Conservation (phyloP, 2,113 vertebrate genomes). For the Columba janthina region DNA sequence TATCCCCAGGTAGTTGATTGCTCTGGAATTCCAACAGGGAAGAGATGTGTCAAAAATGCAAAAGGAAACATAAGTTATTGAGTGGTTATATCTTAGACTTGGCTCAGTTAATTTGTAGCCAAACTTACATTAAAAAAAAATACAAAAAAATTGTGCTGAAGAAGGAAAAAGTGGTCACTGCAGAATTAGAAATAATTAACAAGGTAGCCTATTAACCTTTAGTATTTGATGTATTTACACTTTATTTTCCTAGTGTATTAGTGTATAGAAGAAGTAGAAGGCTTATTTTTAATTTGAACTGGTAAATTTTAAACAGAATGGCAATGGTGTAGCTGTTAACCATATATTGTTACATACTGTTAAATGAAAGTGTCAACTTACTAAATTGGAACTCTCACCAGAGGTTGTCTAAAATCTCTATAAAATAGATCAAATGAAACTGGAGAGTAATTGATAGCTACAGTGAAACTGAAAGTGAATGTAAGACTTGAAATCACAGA, state of each 20-base stretch:
- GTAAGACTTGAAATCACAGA: neutral
- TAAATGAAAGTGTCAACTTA: neutral
- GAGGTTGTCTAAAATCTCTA: conserved; percentile 46
- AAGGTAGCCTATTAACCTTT: conserved; percentile 4
- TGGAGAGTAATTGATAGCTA: neutral
- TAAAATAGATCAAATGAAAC: neutral
- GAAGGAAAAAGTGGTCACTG: neutral
- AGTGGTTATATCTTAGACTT: conserved; percentile 42
- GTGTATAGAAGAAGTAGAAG: neutral
- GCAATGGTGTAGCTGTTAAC: neutral
- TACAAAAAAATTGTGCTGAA: neutral
- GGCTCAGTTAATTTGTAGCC: conserved; percentile 56
- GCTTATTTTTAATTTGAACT: conserved; percentile 42
- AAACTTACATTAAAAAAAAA: neutral
- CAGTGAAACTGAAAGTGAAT: neutral
- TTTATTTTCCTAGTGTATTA: conserved; percentile 35
- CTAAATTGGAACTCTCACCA: conserved; percentile 32
- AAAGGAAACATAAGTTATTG: conserved; percentile 59
- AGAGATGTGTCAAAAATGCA: conserved; percentile 66
- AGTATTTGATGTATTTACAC: neutral
- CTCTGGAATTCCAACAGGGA: conserved; percentile 74
- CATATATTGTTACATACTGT: neutral
- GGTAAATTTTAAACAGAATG: conserved; percentile 48
- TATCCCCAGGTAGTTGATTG: conserved; percentile 75
- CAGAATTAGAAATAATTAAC: conserved; percentile 26